Percentiles rank a stretch among this genome's conserved stretches.
phyloP scores from a whole-genome alignment of 1,140 invertebrate genomes.

The Papilio xuthus region DNA sequence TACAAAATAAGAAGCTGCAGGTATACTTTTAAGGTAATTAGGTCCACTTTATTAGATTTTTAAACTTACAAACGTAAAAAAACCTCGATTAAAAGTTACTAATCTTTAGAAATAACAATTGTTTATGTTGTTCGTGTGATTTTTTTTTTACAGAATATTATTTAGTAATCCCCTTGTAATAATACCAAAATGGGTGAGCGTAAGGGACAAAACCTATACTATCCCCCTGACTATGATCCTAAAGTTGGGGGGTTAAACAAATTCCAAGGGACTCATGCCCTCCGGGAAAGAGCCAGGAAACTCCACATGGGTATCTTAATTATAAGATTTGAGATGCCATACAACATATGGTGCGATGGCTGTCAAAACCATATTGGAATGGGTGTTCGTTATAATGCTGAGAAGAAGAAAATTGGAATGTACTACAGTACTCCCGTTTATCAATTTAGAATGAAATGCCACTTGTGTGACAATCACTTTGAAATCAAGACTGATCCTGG shows the following conservation, averaged over 20 bases:
- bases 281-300: constrained; percentile 97
- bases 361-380: constrained; percentile 99
- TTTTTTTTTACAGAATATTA: constrained; percentile 1
- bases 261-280: constrained; percentile 96
- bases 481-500: constrained; percentile 99
- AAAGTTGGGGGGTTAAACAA: constrained; percentile 96
- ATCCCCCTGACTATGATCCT: constrained; percentile 99
- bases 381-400: constrained; percentile 99
- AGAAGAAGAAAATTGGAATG: constrained; percentile 99
- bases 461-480: constrained; percentile 98
- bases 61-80: neutral
- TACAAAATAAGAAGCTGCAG: neutral
- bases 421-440: constrained; percentile 99
- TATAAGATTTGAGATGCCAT: constrained; percentile 99
- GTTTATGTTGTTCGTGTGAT: neutral
- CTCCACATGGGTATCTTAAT: constrained; percentile 98
- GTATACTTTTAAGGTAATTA: neutral
- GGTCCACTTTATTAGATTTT: neutral
- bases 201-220: constrained; percentile 98
- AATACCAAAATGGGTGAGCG: constrained; percentile 94
- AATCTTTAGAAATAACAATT: neutral
- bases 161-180: neutral
- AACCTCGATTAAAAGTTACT: neutral
- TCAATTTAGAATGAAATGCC: constrained; percentile 99
- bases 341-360: constrained; percentile 96